Evolutionary conservation across 2,888 invertebrate genomes (phyloP).

Genomic region (Melieria crassipennis): DNA sequence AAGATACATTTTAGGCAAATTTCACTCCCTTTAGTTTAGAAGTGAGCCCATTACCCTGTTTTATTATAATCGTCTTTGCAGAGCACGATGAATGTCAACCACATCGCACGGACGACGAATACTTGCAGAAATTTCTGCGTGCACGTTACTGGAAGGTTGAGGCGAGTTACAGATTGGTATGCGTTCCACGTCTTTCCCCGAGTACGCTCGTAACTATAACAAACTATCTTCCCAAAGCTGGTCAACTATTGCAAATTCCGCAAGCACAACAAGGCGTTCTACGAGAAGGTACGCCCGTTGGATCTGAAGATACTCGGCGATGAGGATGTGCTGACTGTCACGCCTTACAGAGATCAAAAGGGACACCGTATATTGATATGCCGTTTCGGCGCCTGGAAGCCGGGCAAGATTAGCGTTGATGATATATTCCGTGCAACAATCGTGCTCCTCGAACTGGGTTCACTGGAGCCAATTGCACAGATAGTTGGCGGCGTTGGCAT

Average conservation of each 20-base stretch:
- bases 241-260: slow-evolving; percentile 81
- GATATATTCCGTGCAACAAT: slow-evolving; percentile 80
- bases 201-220: background rate
- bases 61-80: slow-evolving; percentile 61
- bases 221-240: slow-evolving; percentile 60
- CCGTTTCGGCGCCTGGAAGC: slow-evolving; percentile 81
- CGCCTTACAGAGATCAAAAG: slow-evolving; percentile 80
- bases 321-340: slow-evolving; percentile 75
- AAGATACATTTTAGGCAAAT: slow-evolving; percentile 77
- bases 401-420: slow-evolving; percentile 72
- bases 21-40: slow-evolving; percentile 1
- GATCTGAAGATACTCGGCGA: slow-evolving; percentile 75
- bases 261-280: slow-evolving; percentile 75
- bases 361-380: slow-evolving; percentile 76
- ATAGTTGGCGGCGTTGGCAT: slow-evolving; percentile 80
- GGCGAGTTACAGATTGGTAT: slow-evolving; percentile 79
- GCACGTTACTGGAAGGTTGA: slow-evolving; percentile 78
- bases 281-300: slow-evolving; percentile 74
- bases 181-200: slow-evolving; percentile 46
- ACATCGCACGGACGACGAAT: slow-evolving; percentile 80
- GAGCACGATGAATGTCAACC: slow-evolving; percentile 80
- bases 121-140: slow-evolving; percentile 78
- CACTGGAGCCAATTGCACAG: slow-evolving; percentile 79
- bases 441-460: slow-evolving; percentile 76
- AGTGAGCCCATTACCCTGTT: background rate